A percentile compares a stretch with the other conserved stretches of the same genome.
These are phyloP conservation scores for Anaspis maculata DNA, from an alignment of 2,888 invertebrate species.

Conservation along the genomic window DNA sequence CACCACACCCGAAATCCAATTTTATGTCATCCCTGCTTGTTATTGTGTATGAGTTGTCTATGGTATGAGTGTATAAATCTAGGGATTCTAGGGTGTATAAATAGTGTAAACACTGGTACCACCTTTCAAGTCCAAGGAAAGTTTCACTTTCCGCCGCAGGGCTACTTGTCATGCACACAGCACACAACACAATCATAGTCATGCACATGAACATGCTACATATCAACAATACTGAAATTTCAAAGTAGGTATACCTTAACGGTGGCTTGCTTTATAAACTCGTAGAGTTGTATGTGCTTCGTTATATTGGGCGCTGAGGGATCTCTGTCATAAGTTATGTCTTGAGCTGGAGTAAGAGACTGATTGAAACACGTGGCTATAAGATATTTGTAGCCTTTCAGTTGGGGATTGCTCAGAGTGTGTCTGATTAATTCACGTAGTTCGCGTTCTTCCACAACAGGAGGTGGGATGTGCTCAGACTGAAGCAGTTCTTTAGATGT, in stretches of 20 bases:
- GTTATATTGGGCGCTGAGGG: constrained; percentile 39
- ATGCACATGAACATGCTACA: no score
- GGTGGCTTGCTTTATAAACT: constrained; percentile 37
- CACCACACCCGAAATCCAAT: no score
- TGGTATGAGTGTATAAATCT: no score
- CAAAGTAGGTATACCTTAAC: constrained; percentile 29
- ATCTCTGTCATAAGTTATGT: constrained; percentile 75
- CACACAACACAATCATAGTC: no score
- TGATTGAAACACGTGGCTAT: constrained; percentile 53
- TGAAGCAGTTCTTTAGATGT: constrained; percentile 76
- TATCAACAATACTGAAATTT: constrained; percentile 1
- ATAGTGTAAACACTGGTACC: neutral
- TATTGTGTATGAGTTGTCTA: no score
- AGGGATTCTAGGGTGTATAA: no score
- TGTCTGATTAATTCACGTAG: constrained; percentile 74
- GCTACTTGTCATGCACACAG: no score
- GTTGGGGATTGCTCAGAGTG: constrained; percentile 72
- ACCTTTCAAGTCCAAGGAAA: no score
- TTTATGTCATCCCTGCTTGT: no score
- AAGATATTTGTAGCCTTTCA: constrained; percentile 67
- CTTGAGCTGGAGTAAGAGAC: constrained; percentile 47
- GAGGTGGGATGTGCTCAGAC: constrained; percentile 77
- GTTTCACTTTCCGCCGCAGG: no score
- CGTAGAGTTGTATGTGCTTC: constrained; percentile 40
- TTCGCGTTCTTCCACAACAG: constrained; percentile 77